Evolutionary conservation across 2,113 vertebrate genomes (phyloP).

Genomic region (Grammomys surdaster): DNA sequence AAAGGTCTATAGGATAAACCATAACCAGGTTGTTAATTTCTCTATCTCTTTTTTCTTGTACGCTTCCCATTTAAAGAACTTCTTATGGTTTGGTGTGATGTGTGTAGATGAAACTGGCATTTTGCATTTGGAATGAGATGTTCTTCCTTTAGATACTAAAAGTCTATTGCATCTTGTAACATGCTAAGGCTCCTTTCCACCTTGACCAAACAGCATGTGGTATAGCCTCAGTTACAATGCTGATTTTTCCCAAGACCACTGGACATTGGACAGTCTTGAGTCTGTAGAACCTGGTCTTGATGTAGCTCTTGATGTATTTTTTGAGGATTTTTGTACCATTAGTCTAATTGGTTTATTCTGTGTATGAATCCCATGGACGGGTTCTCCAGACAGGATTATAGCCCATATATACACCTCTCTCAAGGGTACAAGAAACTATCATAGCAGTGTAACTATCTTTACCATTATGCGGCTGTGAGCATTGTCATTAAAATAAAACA

Average conservation of each 20-base stretch:
- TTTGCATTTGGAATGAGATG: background rate
- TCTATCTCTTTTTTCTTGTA: background rate
- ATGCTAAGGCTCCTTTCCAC: background rate
- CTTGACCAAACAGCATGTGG: background rate
- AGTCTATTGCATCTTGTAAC: background rate
- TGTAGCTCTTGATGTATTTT: background rate
- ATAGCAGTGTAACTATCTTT: background rate
- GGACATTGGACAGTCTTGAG: background rate
- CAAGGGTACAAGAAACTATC: background rate
- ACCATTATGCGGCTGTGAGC: background rate
- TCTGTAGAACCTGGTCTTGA: background rate
- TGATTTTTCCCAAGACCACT: background rate
- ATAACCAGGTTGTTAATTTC: background rate
- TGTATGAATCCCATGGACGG: background rate
- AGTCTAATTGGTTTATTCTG: background rate
- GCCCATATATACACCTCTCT: background rate
- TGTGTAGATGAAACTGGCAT: background rate
- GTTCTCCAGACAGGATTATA: background rate
- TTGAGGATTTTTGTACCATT: background rate
- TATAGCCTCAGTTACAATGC: background rate
- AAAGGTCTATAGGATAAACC: background rate
- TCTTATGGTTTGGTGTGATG: background rate
- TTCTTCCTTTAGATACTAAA: background rate
- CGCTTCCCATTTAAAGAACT: background rate
- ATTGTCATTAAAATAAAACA: constrained; percentile 32